These are phyloP conservation scores for Heterotilapia buettikoferi DNA, from an alignment of 2,113 vertebrate species.

Conservation along the genomic window DNA sequence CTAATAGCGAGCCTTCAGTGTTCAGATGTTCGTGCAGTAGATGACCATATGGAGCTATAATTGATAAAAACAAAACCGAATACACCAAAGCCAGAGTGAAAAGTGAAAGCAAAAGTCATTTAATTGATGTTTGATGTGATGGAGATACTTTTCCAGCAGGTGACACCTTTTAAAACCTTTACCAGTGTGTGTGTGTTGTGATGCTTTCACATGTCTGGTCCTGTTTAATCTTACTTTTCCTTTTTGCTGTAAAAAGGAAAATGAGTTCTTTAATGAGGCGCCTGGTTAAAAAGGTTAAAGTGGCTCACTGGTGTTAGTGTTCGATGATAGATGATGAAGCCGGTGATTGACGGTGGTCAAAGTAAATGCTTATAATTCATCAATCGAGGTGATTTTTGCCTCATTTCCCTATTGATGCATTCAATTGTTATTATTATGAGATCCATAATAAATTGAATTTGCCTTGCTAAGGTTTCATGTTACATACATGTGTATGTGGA, in stretches of 20 bases:
- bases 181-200: not conserved
- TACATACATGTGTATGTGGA: not conserved
- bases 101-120: not conserved
- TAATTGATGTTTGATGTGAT: not conserved
- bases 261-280: not conserved
- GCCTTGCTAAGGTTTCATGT: not conserved
- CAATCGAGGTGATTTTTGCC: accelerated
- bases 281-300: not conserved
- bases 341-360: not conserved
- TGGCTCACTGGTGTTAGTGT: not conserved
- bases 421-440: not conserved
- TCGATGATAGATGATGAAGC: not conserved
- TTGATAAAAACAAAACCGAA: not conserved
- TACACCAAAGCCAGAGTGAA: not conserved
- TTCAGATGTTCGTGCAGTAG: not conserved
- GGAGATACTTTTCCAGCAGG: not conserved
- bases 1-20: accelerated
- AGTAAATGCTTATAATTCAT: not conserved
- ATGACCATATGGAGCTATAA: not conserved
- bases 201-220: not conserved
- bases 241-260: not conserved
- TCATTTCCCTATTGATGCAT: not conserved
- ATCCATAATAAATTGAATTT: accelerated
- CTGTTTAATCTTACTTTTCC: not conserved
- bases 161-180: not conserved